Base-by-base conservation (phyloP, 2,797 vertebrate genomes). In the Brotula barbata region DNA sequence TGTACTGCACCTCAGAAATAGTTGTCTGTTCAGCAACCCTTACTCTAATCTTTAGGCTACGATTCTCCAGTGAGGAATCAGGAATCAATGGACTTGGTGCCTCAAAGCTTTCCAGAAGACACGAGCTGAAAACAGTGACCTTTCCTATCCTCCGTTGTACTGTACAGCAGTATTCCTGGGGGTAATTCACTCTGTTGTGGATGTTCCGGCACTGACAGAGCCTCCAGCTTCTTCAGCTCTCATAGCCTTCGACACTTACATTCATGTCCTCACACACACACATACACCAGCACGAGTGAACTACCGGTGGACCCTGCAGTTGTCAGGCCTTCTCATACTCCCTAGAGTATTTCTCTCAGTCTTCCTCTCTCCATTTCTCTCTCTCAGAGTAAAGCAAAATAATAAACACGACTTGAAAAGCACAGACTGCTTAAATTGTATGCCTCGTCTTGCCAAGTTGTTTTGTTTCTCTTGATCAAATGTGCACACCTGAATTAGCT, bases 171-270 rank as follows among this genome's bases (percentile, higher is more conserved):
- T 10, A 31, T 22, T 62, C 25, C 68, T 63, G 28, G 28, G 45
- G 68, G 59, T 19, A 49, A 54, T 52, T 73, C 28, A 49, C 45
- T 66, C 21, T 41, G n/a, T 34, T 33, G 47, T 25, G 33, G 65
- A 48, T 64, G 50, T 54, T 48, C 48, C 16, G 28, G 43, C 13
- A 61, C 59, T 57, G 42, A 60, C 56, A 44, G n/a, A 2, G 1
- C 33, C 33, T 64, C 41, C 12, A 14, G 39, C n/a, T 11, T 58
- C 28, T 16, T 25, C 36, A 47, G 28, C 33, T 3, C 17, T 1
- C 25, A 36, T n/a, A 16, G n/a, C 39, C 7, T n/a, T 40, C 49
- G 34, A 54, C 25, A 10, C 16, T n/a, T 58, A 22, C 21, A 45
- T 2, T 11, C 17, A 43, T 5, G 8, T 20, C 20, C 9, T 1